Evolutionary conservation across 2,888 invertebrate species (phyloP), one percentile per base, ranked within the genome.

Genomic region (Callyntrura sp.): DNA sequence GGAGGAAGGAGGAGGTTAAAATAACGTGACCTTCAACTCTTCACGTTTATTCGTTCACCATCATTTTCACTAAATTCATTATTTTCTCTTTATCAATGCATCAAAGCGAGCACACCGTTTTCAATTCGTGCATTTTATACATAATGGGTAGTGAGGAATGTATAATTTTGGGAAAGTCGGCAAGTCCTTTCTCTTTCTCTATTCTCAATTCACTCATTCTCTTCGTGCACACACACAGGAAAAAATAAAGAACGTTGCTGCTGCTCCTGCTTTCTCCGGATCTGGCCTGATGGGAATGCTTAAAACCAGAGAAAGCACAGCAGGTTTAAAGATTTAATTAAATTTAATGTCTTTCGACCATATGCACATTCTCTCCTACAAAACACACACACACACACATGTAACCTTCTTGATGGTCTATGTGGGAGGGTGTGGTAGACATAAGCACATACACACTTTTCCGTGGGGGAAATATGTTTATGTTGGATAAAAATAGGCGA

Each of bases 381-480:
- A 20, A 2, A 60, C 1, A 60, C 17, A 17, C n/a, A 60, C 8
- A 60, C 9, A 9, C n/a, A 60, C n/a, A 60, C 6, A 35, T 35
- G 35, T 6, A 35, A 35, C 35, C 35, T 6, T 35, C 35, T 35
- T 35, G 60, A 20, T 2, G 1, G 17, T 60, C n/a, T 73, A 23
- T 73, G 73, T 48, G 20, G 23, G 73, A 48, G 73, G 73, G 48
- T 73, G 73, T 70, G 68, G 35, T 43, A n/a, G n/a, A n/a, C n/a
- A n/a, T n/a, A n/a, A n/a, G n/a, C n/a, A n/a, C n/a, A n/a, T n/a
- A 43, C n/a, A 8, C 20, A 48, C 12, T 73, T 4, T 11, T 11
- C 35, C n/a, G 45, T 23, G 8, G 45, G 12, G 17, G 73, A 1
- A 45, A 23, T 6, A 14, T 73, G 20, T 43, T 68, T 68, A 3